Evolutionary conservation across 64 coral and sea anemone genomes (phyloP).

Genomic region (Acropora yongei): DNA sequence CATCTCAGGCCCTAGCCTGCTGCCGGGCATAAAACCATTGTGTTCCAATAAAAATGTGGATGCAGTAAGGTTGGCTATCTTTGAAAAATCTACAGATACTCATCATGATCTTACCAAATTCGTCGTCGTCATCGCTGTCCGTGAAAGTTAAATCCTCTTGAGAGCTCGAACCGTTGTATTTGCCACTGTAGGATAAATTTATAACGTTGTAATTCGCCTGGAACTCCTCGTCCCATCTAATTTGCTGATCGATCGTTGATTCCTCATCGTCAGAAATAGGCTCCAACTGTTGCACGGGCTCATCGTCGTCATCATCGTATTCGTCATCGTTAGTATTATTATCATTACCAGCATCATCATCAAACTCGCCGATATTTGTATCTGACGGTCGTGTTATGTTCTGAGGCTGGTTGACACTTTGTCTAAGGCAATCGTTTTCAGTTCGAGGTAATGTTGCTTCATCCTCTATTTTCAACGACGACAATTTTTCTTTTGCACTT

Average conservation of each 20-base stretch:
- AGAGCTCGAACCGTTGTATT: neutral
- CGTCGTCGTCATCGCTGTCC: slow-evolving; percentile 6
- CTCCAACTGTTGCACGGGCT: neutral
- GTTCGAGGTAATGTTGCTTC: neutral
- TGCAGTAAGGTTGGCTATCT: too few species aligned
- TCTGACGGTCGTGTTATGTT: neutral
- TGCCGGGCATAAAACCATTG: too few species aligned
- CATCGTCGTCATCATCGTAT: neutral
- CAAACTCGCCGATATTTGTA: slow-evolving; percentile 31
- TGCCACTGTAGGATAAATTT: neutral
- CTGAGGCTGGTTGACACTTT: neutral
- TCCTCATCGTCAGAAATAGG: slow-evolving; percentile 1
- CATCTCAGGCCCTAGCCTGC: too few species aligned
- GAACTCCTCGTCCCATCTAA: neutral
- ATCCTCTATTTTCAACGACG: neutral
- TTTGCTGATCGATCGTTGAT: neutral
- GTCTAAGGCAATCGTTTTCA: neutral
- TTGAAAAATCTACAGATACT: too few species aligned
- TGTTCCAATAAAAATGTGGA: too few species aligned
- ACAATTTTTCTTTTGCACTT: neutral
- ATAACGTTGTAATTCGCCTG: neutral
- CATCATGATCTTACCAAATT: slow-evolving; percentile 15
- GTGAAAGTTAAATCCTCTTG: slow-evolving; percentile 18
- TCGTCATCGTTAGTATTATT: too few species aligned
- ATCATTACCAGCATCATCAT: neutral